phyloP scores from a whole-genome alignment of 2,113 vertebrate genomes.

The Pseudorasbora parva region DNA sequence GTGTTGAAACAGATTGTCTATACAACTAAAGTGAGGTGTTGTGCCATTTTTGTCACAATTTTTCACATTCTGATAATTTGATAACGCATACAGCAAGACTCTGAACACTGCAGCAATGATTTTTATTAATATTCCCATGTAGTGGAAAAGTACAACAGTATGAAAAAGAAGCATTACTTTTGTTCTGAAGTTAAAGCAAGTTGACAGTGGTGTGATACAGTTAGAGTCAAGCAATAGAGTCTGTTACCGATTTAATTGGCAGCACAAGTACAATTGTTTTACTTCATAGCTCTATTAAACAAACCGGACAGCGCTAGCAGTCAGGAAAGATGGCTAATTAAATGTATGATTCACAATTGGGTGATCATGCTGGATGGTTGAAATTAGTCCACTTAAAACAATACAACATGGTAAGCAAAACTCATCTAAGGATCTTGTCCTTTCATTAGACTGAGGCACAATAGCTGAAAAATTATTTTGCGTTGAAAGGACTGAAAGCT shows the following conservation, averaged over 20 bases:
- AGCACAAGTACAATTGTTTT: constrained; percentile 2
- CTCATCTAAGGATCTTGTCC: not conserved
- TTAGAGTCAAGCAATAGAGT: constrained; percentile 32
- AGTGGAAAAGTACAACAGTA: not conserved
- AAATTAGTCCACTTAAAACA: constrained; percentile 30
- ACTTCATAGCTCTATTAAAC: constrained; percentile 52
- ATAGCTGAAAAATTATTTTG: constrained; percentile 14
- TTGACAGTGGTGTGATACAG: constrained; percentile 20
- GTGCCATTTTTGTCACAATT: not conserved
- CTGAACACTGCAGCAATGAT: not conserved
- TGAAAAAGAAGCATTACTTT: not conserved
- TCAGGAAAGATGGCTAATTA: constrained; percentile 45
- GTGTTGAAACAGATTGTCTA: not conserved
- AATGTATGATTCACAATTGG: constrained; percentile 25
- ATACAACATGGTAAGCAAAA: constrained; percentile 15
- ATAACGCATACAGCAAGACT: not conserved
- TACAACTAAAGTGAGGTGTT: not conserved
- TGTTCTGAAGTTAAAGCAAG: constrained; percentile 19
- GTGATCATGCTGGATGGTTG: constrained; percentile 3
- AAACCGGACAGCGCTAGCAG: constrained; percentile 37
- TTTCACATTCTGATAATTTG: not conserved
- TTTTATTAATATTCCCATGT: not conserved
- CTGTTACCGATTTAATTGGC: constrained; percentile 45
- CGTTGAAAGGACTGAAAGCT: constrained; percentile 41
- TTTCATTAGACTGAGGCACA: constrained; percentile 34